Percentiles rank a stretch among this genome's conserved stretches.
These are phyloP conservation scores for Chironomus tepperi DNA, from an alignment of 1,140 invertebrate species.

Conservation along the genomic window DNA sequence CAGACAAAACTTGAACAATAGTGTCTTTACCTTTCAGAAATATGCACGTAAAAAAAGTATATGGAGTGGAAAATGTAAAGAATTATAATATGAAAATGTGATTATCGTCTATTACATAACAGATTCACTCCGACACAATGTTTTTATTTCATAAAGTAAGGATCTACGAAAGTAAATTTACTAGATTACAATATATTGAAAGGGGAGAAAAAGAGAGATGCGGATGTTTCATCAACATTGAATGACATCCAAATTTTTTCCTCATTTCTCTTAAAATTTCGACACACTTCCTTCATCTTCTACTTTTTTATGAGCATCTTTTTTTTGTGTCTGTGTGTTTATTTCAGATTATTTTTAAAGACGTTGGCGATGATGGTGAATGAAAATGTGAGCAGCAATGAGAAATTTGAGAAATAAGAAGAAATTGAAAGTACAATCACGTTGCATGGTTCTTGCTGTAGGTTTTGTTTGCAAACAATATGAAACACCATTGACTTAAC, in stretches of 20 bases:
- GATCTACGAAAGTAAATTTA: neutral
- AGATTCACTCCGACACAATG: neutral
- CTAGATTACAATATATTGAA: neutral
- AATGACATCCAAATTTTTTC: neutral
- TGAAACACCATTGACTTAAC: neutral
- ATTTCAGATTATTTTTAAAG: too few relatives aligned
- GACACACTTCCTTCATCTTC: neutral
- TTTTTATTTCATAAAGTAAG: neutral
- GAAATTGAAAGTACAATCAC: slow-evolving; percentile 15
- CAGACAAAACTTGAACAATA: too few relatives aligned
- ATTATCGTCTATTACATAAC: slow-evolving; percentile 21
- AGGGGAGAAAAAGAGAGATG: neutral
- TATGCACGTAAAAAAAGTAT: too few relatives aligned
- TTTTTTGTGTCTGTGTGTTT: neutral
- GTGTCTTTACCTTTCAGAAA: too few relatives aligned
- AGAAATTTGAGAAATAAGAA: neutral
- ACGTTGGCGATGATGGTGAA: neutral
- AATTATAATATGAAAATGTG: slow-evolving; percentile 12
- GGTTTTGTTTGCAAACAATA: slow-evolving; percentile 13
- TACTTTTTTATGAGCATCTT: neutral
- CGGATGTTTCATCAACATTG: neutral
- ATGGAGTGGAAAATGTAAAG: slow-evolving; percentile 19
- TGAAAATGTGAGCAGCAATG: neutral
- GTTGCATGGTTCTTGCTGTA: neutral
- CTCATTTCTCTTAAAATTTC: neutral